Evolutionary conservation across 2,888 invertebrate genomes (phyloP).

Genomic region (Criorhina ranunculi): DNA sequence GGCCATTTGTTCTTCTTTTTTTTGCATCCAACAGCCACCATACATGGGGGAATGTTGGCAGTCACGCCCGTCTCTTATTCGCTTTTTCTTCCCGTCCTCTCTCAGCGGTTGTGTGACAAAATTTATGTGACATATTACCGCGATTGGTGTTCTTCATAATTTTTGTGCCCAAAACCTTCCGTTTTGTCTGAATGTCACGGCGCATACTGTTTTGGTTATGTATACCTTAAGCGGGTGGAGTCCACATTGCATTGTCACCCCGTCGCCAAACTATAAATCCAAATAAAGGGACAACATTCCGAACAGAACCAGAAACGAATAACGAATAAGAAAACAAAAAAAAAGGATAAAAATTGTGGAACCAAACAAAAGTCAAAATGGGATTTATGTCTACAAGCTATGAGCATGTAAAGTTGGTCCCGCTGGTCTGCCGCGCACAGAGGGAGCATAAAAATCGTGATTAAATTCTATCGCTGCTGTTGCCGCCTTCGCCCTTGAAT

Average conservation of each 20-base stretch:
- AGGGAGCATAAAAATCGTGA: slow-evolving; percentile 73
- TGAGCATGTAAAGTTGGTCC: slow-evolving; percentile 67
- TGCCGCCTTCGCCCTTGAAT: slow-evolving; percentile 65
- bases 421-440: slow-evolving; percentile 14
- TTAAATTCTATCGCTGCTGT: slow-evolving; percentile 72
- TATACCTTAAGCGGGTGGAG: slow-evolving; percentile 38
- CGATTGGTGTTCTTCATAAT: slow-evolving; percentile 76
- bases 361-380: slow-evolving; percentile 74
- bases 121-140: slow-evolving; percentile 76
- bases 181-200: slow-evolving; percentile 47
- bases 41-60: slow-evolving; percentile 27
- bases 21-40: slow-evolving; percentile 35
- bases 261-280: slow-evolving; percentile 69
- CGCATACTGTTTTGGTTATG: neutral
- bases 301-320: slow-evolving; percentile 45
- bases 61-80: slow-evolving; percentile 8
- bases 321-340: slow-evolving; percentile 37
- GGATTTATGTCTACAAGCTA: slow-evolving; percentile 76
- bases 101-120: slow-evolving; percentile 28
- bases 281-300: slow-evolving; percentile 66
- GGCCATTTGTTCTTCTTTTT: no score
- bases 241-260: slow-evolving; percentile 41
- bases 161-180: slow-evolving; percentile 49
- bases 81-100: slow-evolving; percentile 1
- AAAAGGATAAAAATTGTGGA: slow-evolving; percentile 42